These are phyloP conservation scores for Drosophila teissieri DNA, from an alignment of 1,140 invertebrate species.

Conservation along the genomic window DNA sequence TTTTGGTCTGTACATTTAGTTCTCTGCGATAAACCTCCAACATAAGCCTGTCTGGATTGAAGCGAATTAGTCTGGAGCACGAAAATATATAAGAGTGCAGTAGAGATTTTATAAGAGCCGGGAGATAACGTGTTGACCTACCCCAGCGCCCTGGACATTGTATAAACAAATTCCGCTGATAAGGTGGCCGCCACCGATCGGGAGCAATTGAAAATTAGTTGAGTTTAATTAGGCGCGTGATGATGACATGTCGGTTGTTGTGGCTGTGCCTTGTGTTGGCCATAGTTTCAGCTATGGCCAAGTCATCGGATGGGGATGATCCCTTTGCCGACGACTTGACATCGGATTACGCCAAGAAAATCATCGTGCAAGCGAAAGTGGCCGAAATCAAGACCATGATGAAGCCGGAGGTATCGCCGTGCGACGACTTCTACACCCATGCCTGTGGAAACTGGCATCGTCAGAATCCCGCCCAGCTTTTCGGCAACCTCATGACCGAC, in stretches of 20 bases:
- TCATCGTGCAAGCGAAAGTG: slow-evolving; percentile 54
- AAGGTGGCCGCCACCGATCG: slow-evolving; percentile 15
- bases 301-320: slow-evolving; percentile 8
- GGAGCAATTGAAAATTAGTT: slow-evolving; percentile 40
- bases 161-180: slow-evolving; percentile 47
- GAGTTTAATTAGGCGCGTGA: slow-evolving; percentile 12
- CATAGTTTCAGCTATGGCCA: neutral
- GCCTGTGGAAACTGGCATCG: slow-evolving; percentile 89
- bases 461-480: slow-evolving; percentile 64
- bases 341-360: slow-evolving; percentile 50
- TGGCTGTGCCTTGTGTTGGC: slow-evolving; percentile 2
- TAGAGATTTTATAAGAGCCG: slow-evolving; percentile 34
- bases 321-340: slow-evolving; percentile 47
- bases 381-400: slow-evolving; percentile 77
- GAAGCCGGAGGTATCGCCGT: slow-evolving; percentile 86
- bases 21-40: neutral
- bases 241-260: slow-evolving; percentile 40
- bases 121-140: slow-evolving; percentile 59
- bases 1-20: too few relatives aligned
- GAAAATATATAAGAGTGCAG: slow-evolving; percentile 2
- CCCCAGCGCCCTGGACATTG: slow-evolving; percentile 16
- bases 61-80: neutral
- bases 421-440: slow-evolving; percentile 87
- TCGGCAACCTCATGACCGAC: slow-evolving; percentile 47
- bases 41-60: neutral